Evolutionary conservation across 2,888 invertebrate genomes (phyloP).

Genomic region (Sinohyriopsis cumingii): DNA sequence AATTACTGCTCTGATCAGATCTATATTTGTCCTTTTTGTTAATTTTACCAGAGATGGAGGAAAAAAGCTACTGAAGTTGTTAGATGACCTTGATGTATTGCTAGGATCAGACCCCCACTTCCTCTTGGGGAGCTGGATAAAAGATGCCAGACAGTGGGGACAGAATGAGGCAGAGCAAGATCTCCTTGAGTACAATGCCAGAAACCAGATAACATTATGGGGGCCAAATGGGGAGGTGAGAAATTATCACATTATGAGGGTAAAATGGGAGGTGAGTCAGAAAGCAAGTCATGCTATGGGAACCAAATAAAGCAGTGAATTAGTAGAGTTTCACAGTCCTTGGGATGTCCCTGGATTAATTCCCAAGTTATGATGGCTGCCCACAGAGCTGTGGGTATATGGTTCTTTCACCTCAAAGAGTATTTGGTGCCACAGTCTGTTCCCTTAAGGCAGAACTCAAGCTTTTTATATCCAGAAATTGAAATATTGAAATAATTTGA

Average conservation of each 20-base stretch:
- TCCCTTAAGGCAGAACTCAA: too few relatives aligned
- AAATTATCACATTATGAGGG: conserved; percentile 84
- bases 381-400: too few relatives aligned
- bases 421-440: too few relatives aligned
- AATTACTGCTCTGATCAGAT: neutral
- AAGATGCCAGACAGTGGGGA: conserved; percentile 76
- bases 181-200: conserved; percentile 83
- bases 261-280: conserved; percentile 81
- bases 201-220: conserved; percentile 90
- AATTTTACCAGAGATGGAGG: conserved; percentile 31
- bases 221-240: conserved; percentile 82
- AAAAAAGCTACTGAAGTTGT: conserved; percentile 74
- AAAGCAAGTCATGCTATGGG: too few relatives aligned
- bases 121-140: conserved; percentile 82
- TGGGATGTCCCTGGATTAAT: too few relatives aligned
- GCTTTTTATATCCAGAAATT: too few relatives aligned
- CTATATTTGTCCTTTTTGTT: neutral
- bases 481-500: too few relatives aligned
- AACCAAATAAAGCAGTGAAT: too few relatives aligned
- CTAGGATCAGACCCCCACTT: conserved; percentile 80
- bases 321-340: too few relatives aligned
- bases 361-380: too few relatives aligned
- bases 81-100: conserved; percentile 80
- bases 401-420: too few relatives aligned
- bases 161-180: conserved; percentile 70